phyloP scores from a whole-genome alignment of 2,113 vertebrate species.

The Tonatia bakeri region DNA sequence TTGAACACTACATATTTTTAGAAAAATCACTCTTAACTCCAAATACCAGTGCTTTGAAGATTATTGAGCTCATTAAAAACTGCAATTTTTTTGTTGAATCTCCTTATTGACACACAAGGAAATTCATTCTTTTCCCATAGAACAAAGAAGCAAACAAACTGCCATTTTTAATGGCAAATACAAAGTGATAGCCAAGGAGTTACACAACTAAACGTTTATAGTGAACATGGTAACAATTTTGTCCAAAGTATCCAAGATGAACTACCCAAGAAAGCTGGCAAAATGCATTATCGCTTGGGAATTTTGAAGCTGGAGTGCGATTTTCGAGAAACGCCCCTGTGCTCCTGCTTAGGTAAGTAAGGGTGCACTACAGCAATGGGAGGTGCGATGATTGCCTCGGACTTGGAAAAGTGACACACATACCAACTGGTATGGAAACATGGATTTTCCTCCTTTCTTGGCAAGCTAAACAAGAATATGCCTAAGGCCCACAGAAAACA shows the following conservation, averaged over 20 bases:
- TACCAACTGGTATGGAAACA: background rate
- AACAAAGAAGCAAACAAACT: slow-evolving; percentile 23
- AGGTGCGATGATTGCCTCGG: background rate
- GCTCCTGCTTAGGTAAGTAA: slow-evolving; percentile 8
- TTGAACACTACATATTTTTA: background rate
- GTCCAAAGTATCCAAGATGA: background rate
- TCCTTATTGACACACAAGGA: slow-evolving; percentile 39
- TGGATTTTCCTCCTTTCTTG: background rate
- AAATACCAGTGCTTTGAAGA: background rate
- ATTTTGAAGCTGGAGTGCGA: slow-evolving; percentile 17
- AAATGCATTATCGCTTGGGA: background rate
- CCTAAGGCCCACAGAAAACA: background rate
- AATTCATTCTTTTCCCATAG: slow-evolving; percentile 35
- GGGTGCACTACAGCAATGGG: background rate
- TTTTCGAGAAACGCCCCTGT: slow-evolving; percentile 10
- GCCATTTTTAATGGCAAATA: slow-evolving; percentile 47
- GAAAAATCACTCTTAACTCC: background rate
- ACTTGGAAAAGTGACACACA: background rate
- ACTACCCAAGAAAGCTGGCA: background rate
- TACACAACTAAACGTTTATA: background rate
- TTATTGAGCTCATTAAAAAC: slow-evolving; percentile 49
- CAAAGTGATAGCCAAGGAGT: slow-evolving; percentile 33
- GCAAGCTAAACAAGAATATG: slow-evolving; percentile 8
- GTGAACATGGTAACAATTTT: background rate
- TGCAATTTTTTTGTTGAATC: background rate